Evolutionary conservation across 1,140 invertebrate species (phyloP).

Genomic region (Oedothorax gibbosus): DNA sequence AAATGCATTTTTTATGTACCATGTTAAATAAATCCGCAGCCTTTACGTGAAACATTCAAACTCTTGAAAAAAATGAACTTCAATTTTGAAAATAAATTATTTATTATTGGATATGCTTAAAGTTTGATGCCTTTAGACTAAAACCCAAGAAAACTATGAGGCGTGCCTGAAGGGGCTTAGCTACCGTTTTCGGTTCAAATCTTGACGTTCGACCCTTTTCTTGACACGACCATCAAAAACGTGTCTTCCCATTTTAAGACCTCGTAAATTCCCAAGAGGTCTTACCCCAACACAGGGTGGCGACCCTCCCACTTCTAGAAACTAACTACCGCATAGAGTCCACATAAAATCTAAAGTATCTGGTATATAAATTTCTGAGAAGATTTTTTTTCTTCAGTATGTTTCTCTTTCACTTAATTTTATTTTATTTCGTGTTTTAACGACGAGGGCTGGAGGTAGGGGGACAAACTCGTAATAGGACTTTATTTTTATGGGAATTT

Average conservation of each 20-base stretch:
- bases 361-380: conserved; percentile 5
- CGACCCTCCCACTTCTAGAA: neutral
- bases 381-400: conserved; percentile 22
- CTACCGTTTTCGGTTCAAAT: too few relatives aligned
- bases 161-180: neutral
- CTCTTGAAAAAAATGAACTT: too few relatives aligned
- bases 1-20: too few relatives aligned
- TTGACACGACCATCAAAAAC: conserved; percentile 45
- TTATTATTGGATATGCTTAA: too few relatives aligned
- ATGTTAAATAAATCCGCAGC: too few relatives aligned
- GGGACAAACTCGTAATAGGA: neutral
- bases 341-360: conserved; percentile 48
- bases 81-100: too few relatives aligned
- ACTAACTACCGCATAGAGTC: conserved; percentile 44
- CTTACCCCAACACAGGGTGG: neutral
- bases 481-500: conserved; percentile 48
- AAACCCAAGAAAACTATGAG: too few relatives aligned
- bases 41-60: too few relatives aligned
- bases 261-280: conserved; percentile 29
- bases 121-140: too few relatives aligned
- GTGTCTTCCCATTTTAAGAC: conserved; percentile 35
- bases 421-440: conserved; percentile 47
- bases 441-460: conserved; percentile 12
- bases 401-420: conserved; percentile 40
- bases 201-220: neutral